Percentiles rank a stretch among this genome's conserved stretches.
These are phyloP conservation scores for Podarcis muralis DNA, from an alignment of 2,113 vertebrate genomes.

Conservation along the genomic window DNA sequence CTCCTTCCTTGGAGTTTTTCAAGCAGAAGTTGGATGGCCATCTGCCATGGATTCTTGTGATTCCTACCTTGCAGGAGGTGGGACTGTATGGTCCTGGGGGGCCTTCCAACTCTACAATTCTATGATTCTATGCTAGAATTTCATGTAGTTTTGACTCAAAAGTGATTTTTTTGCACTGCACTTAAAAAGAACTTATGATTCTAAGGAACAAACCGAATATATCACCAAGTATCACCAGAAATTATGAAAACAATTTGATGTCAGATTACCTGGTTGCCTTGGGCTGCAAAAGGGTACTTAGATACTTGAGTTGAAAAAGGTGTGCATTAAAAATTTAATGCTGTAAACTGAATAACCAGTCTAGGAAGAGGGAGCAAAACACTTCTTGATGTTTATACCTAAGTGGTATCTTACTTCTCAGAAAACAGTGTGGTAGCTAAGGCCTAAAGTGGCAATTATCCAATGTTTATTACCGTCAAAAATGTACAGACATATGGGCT, in stretches of 20 bases:
- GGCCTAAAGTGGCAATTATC: background rate
- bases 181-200: background rate
- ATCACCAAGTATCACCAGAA: background rate
- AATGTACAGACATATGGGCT: background rate
- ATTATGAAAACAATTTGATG: background rate
- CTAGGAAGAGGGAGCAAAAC: constrained; percentile 1
- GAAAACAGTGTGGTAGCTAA: background rate
- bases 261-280: rapidly evolving
- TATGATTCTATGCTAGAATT: background rate
- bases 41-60: too few relatives aligned
- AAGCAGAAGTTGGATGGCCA: too few relatives aligned
- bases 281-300: background rate
- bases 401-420: background rate
- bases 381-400: background rate
- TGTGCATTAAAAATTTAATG: background rate
- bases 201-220: background rate
- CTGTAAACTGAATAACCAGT: background rate
- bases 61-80: too few relatives aligned
- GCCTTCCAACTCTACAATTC: too few relatives aligned
- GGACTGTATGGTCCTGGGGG: too few relatives aligned
- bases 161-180: background rate
- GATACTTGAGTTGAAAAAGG: background rate
- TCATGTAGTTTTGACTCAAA: background rate
- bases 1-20: too few relatives aligned
- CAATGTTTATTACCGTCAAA: background rate